A percentile compares a stretch with the other conserved stretches of the same genome.
phyloP scores from a whole-genome alignment of 2,113 vertebrate genomes.

The Leptodactylus fuscus region DNA sequence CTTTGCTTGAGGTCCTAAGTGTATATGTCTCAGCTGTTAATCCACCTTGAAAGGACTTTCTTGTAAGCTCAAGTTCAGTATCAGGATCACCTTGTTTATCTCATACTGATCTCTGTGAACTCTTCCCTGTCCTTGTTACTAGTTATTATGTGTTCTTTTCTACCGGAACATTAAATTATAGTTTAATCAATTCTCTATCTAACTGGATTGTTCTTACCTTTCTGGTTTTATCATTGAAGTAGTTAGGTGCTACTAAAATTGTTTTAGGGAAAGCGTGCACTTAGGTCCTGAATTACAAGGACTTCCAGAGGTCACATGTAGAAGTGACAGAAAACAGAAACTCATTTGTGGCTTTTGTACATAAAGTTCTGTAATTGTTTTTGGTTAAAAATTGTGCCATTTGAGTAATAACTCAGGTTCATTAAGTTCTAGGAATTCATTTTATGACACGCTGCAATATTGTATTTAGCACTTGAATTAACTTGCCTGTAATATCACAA shows the following conservation, averaged over 20 bases:
- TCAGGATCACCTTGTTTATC: not conserved
- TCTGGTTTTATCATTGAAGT: not conserved
- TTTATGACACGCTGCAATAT: not conserved
- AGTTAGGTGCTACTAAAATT: not conserved
- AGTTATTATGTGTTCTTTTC: not conserved
- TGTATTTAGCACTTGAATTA: not conserved
- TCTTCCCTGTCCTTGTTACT: not conserved
- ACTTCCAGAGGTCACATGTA: not conserved
- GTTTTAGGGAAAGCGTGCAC: not conserved
- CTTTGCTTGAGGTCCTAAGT: no score
- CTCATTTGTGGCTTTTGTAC: not conserved
- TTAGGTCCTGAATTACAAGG: not conserved
- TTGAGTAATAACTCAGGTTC: conserved; percentile 2
- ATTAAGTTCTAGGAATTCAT: conserved; percentile 12
- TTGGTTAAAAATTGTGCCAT: not conserved
- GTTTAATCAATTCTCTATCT: not conserved
- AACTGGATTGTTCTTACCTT: not conserved
- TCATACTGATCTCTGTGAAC: not conserved
- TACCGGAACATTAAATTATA: not conserved
- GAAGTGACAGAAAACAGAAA: not conserved
- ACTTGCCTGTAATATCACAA: not conserved
- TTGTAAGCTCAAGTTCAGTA: no score
- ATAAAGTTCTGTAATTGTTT: conserved; percentile 4
- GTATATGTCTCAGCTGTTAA: no score
- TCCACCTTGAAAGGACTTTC: no score